These are phyloP conservation scores for Chinchilla lanigera DNA, from an alignment of 2,113 vertebrate genomes.

Conservation along the genomic window DNA sequence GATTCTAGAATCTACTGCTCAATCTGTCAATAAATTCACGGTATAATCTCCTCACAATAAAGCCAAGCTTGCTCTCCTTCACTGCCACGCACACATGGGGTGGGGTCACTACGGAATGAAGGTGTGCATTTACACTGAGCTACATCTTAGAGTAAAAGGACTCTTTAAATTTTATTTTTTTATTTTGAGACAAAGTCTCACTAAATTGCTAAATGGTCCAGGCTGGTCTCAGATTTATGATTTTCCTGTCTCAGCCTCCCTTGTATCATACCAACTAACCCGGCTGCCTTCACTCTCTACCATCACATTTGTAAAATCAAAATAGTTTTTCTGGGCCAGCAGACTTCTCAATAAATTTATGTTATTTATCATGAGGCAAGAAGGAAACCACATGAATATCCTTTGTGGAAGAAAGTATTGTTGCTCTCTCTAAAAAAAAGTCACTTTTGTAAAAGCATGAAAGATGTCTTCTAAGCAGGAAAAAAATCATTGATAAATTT, in stretches of 20 bases:
- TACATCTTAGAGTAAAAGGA: background rate
- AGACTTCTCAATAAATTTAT: conserved; percentile 29
- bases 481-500: conserved; percentile 48
- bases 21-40: background rate
- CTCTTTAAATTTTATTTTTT: background rate
- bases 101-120: background rate
- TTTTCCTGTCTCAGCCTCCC: background rate
- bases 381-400: background rate
- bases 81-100: background rate
- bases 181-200: background rate
- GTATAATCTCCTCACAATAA: conserved; percentile 12
- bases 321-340: background rate
- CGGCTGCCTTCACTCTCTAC: background rate
- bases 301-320: background rate
- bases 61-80: background rate
- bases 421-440: background rate
- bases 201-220: background rate
- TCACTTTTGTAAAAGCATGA: conserved; percentile 50
- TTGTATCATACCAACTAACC: background rate
- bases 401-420: conserved; percentile 17
- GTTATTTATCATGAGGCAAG: background rate
- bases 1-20: background rate
- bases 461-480: background rate
- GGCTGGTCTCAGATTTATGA: background rate
- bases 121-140: background rate